Evolutionary conservation across 2,797 vertebrate genomes (phyloP), one percentile per base, ranked within the genome.

Genomic region (Linurgus olivaceus): DNA sequence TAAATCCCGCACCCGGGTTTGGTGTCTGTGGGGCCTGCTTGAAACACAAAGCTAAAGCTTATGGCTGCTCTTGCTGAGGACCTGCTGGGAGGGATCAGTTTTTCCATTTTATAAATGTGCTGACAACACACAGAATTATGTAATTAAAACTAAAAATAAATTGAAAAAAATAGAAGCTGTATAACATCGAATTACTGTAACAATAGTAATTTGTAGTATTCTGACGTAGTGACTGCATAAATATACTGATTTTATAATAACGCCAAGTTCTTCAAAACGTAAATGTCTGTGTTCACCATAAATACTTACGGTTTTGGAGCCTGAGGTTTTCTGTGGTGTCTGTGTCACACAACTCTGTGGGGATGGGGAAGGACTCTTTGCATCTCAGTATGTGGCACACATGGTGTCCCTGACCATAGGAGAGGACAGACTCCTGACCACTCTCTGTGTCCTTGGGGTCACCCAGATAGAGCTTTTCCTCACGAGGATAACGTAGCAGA

Each of bases 1-100:
- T 11, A 1, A 6, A 2, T 2, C 4, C 1, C 0, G 6, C 8
- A 1, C 0, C 3, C 3, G 1, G 1, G 1, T 2, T 23, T 10
- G 6, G 21, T 0, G 23, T 10, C 8, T 5, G 8, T 9, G 18
- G 6, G 10, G 6, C 9, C 37, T 55, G 37, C 9, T 18, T 18
- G 21, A 28, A 19, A 10, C 21, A 1, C 19, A 23, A 13, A 55
- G 31, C 11, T 29, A 1, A 15, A 63, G 16, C 4, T 37, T 7
- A 0, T 6, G 11, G 33, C 8, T 82, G 1, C 10, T 38, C 8
- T 6, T n/a, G 10, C 26, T 24, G 18, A 7, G 17, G 15, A 20
- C 20, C 9, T 20, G 0, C 4, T 65, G 40, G 11, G 9, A 10
- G 14, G 5, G 13, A 6, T 52, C 35, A 2, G 4, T 16, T 62